phyloP scores from a whole-genome alignment of 2,113 vertebrate genomes.

The Oryzias melastigma region DNA sequence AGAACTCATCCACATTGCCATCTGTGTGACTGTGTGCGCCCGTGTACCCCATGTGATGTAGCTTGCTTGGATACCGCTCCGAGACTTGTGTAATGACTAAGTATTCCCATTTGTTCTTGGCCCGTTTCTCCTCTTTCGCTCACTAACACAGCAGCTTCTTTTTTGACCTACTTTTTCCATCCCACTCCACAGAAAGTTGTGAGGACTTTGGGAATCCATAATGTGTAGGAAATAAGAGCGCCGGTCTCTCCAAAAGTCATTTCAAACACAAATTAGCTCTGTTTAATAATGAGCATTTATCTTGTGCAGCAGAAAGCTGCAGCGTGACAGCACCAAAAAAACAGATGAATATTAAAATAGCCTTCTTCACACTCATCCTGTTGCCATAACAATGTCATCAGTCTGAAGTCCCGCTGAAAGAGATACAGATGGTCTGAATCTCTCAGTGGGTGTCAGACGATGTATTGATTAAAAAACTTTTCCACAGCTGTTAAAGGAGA shows the following conservation, averaged over 20 bases:
- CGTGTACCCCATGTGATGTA: conserved; percentile 15
- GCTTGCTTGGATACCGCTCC: conserved; percentile 22
- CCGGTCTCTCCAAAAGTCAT: conserved; percentile 11
- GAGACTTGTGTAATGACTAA: conserved; percentile 48
- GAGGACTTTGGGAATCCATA: conserved; percentile 22
- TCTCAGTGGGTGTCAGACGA: conserved; percentile 33
- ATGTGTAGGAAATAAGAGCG: conserved; percentile 16
- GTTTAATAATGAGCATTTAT: conserved; percentile 19
- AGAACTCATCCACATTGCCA: conserved; percentile 33
- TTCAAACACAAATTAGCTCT: background rate
- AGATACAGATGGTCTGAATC: conserved; percentile 27
- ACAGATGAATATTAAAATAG: conserved; percentile 22
- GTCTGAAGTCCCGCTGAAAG: conserved; percentile 14
- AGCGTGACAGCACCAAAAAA: conserved; percentile 8
- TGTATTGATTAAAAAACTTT: conserved; percentile 55
- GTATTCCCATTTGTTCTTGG: conserved; percentile 36
- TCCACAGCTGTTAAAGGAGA: conserved; percentile 45
- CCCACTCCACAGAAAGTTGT: conserved; percentile 5
- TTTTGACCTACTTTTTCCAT: conserved; percentile 49
- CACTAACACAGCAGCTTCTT: conserved; percentile 36
- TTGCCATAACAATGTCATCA: conserved; percentile 15
- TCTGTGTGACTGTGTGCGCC: conserved; percentile 15
- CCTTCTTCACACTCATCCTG: conserved; percentile 20
- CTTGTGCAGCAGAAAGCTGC: background rate
- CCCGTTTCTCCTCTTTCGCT: conserved; percentile 29